These are phyloP conservation scores for Rhopalosiphum padi DNA, from an alignment of 1,140 invertebrate species.

Conservation along the genomic window DNA sequence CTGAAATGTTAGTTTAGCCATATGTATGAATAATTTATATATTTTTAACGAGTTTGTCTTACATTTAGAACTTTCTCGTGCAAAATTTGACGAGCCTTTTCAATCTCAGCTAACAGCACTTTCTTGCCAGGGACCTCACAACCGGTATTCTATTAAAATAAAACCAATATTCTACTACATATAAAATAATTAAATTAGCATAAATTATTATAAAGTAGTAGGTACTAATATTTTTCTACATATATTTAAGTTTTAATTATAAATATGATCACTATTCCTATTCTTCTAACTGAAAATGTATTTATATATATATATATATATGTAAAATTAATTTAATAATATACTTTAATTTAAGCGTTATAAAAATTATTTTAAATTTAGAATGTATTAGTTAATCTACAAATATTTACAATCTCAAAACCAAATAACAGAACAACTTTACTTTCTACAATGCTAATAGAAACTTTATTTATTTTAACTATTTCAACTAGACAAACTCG, in stretches of 20 bases:
- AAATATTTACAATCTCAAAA: neutral
- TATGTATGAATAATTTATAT: neutral
- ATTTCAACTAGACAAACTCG: conserved; percentile 39
- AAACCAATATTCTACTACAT: conserved; percentile 47
- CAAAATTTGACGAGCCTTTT: conserved; percentile 52
- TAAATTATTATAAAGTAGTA: neutral
- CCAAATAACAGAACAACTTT: neutral
- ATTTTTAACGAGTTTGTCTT: conserved; percentile 48
- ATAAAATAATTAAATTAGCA: conserved; percentile 23
- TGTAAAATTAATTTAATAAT: neutral
- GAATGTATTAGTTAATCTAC: neutral
- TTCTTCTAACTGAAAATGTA: neutral
- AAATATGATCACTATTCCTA: neutral
- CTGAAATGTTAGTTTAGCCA: neutral
- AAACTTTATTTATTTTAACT: neutral
- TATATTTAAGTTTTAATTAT: neutral
- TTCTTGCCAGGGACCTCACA: conserved; percentile 27
- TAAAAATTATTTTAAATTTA: neutral
- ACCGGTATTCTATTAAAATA: conserved; percentile 47
- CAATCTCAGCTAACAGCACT: conserved; percentile 49
- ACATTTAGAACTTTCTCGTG: conserved; percentile 50
- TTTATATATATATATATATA: neutral
- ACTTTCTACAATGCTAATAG: too few species aligned
- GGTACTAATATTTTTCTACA: neutral
- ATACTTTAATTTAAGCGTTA: neutral